These are phyloP conservation scores for Lomographa bimaculata DNA, from an alignment of 2,888 invertebrate genomes.

Conservation along the genomic window DNA sequence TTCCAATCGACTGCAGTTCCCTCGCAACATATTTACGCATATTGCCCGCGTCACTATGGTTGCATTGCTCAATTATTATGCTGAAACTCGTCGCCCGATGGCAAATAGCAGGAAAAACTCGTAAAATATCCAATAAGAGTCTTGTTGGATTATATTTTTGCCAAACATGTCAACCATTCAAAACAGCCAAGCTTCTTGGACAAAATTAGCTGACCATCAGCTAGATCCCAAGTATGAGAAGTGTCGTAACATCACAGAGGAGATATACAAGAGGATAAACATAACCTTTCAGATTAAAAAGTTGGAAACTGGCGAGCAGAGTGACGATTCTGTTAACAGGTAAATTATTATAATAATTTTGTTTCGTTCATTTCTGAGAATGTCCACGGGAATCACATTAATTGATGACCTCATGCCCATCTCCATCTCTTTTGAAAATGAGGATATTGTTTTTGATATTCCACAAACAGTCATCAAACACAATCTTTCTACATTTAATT, in stretches of 20 bases:
- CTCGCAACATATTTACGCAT: slow-evolving; percentile 42
- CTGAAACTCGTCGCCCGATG: slow-evolving; percentile 40
- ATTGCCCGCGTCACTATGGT: slow-evolving; percentile 47
- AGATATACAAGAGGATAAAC: slow-evolving; percentile 77
- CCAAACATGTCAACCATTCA: slow-evolving; percentile 65
- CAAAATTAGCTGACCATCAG: slow-evolving; percentile 45
- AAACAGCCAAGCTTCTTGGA: slow-evolving; percentile 56
- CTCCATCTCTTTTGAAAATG: no score
- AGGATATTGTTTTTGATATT: no score
- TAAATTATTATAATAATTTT: no score
- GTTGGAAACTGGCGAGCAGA: slow-evolving; percentile 56
- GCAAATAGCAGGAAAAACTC: slow-evolving; percentile 40
- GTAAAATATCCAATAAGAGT: slow-evolving; percentile 53
- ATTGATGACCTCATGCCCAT: no score
- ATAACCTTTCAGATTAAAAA: slow-evolving; percentile 78
- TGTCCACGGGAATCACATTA: no score
- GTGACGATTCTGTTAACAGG: slow-evolving; percentile 69
- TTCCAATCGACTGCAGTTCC: slow-evolving; percentile 14
- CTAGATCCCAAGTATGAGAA: slow-evolving; percentile 70
- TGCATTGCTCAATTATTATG: slow-evolving; percentile 47
- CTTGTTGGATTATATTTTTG: slow-evolving; percentile 36
- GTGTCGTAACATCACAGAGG: slow-evolving; percentile 75
- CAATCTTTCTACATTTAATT: no score
- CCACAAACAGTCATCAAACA: no score
- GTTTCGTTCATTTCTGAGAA: no score